These are phyloP conservation scores for Panthera uncia DNA, from an alignment of 2,113 vertebrate species.

Conservation along the genomic window DNA sequence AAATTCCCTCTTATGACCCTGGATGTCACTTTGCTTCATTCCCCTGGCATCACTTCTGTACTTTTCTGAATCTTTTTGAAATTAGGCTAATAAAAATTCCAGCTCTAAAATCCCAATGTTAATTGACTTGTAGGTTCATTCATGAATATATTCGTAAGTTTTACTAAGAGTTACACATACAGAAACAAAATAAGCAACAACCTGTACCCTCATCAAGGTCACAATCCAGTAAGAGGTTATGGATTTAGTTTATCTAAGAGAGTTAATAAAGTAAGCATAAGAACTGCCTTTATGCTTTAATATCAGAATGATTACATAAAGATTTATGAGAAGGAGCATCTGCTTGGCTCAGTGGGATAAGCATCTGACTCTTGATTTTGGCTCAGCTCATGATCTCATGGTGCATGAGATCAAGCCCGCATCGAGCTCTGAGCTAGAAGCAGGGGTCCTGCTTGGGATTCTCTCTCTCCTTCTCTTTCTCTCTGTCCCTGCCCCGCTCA, in stretches of 20 bases:
- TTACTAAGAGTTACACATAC: background rate
- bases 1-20: background rate
- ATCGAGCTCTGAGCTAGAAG: too few species aligned
- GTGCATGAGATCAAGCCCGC: too few species aligned
- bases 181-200: background rate
- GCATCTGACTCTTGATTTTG: too few species aligned
- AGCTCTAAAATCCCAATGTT: background rate
- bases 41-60: background rate
- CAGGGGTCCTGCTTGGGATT: too few species aligned
- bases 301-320: background rate
- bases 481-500: too few species aligned
- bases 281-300: background rate
- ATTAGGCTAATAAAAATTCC: background rate
- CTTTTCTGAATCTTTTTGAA: constrained; percentile 2
- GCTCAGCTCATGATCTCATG: too few species aligned
- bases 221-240: background rate
- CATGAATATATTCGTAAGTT: background rate
- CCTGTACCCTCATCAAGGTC: background rate
- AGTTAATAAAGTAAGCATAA: background rate
- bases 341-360: too few species aligned
- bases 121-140: background rate
- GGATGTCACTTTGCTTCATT: background rate
- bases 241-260: background rate
- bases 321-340: too few species aligned
- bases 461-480: too few species aligned